Percentiles rank a stretch among this genome's conserved stretches.
Evolutionary conservation across 2,797 vertebrate species (phyloP).

Genomic region (Erpetoichthys calabaricus): DNA sequence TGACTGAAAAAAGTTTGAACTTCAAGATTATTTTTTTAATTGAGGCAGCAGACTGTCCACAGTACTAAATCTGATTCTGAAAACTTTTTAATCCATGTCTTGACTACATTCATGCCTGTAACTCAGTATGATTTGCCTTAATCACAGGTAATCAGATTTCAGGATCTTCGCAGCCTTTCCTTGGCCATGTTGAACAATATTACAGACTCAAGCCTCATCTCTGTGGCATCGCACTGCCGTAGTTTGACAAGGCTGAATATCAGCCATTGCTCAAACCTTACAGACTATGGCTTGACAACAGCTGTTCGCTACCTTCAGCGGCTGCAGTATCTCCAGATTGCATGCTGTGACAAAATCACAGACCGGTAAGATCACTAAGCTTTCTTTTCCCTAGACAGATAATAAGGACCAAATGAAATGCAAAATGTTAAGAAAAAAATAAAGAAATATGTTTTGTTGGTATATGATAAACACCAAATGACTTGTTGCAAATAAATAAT

Average conservation of each 20-base stretch:
- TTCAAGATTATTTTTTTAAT: too few species aligned
- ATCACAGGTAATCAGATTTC: conserved; percentile 53
- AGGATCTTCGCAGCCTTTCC: conserved; percentile 51
- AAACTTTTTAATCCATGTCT: too few species aligned
- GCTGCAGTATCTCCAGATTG: conserved; percentile 60
- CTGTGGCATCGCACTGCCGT: conserved; percentile 51
- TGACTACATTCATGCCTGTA: too few species aligned
- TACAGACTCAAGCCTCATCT: conserved; percentile 49
- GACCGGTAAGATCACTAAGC: conserved; percentile 40
- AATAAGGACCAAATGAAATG: too few species aligned
- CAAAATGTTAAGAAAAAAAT: too few species aligned
- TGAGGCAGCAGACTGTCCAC: too few species aligned
- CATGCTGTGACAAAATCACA: conserved; percentile 55
- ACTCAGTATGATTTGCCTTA: not conserved
- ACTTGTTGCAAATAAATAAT: too few species aligned
- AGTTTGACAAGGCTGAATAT: conserved; percentile 52
- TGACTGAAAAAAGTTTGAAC: too few species aligned
- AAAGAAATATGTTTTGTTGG: too few species aligned
- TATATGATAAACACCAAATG: too few species aligned
- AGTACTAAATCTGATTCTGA: too few species aligned
- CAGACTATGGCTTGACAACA: conserved; percentile 44
- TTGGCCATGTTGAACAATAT: conserved; percentile 58
- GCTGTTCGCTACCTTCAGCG: conserved; percentile 42
- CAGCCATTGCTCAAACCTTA: conserved; percentile 56
- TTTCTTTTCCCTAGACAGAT: too few species aligned